Percentiles rank a stretch among this genome's conserved stretches.
These are phyloP conservation scores for Gallinago jamesoni DNA, from an alignment of 2,113 vertebrate genomes.

Conservation along the genomic window DNA sequence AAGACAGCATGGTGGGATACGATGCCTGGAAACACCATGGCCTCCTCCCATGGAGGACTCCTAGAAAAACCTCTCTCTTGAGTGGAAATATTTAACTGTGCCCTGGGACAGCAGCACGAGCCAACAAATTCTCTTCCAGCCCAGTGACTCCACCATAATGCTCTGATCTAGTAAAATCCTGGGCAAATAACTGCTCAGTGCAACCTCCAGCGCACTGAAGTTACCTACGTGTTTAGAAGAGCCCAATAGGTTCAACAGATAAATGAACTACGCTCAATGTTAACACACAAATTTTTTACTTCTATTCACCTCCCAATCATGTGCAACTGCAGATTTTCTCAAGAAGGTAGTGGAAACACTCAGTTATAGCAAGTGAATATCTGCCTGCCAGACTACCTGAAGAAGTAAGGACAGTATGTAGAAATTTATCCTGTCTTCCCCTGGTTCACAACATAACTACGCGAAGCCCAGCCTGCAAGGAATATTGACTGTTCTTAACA, in stretches of 20 bases:
- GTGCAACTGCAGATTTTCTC: neutral
- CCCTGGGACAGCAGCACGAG: neutral
- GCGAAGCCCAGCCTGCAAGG: neutral
- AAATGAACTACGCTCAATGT: neutral
- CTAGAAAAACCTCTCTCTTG: neutral
- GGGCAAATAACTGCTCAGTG: neutral
- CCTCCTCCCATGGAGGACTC: neutral
- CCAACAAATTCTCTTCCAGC: neutral
- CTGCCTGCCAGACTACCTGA: neutral
- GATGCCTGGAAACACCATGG: rapidly evolving
- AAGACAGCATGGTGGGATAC: neutral
- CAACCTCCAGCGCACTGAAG: neutral
- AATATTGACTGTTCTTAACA: neutral
- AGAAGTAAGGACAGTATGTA: neutral
- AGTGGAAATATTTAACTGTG: neutral
- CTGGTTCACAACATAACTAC: neutral
- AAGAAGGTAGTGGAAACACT: neutral
- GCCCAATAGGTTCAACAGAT: neutral
- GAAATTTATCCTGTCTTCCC: neutral
- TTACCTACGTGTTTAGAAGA: neutral
- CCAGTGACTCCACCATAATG: neutral
- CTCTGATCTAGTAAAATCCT: neutral
- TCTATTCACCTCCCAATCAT: neutral
- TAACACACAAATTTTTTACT: neutral
- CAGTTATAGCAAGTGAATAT: neutral